Conservation (phyloP, 2,797 vertebrate genomes). For the Amblyraja radiata region DNA sequence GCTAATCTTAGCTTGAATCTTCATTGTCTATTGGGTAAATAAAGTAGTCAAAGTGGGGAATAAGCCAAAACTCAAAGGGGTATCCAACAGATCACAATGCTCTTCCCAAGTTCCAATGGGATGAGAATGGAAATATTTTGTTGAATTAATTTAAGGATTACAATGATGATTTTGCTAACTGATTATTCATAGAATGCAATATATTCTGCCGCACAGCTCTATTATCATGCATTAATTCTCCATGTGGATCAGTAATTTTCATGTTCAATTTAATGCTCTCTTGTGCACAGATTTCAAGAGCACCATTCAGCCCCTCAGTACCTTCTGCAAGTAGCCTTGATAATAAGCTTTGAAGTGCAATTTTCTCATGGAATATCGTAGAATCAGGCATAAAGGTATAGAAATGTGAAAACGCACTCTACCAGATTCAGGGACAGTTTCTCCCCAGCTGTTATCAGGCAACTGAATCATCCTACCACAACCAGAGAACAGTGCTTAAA, state of each 20-base stretch:
- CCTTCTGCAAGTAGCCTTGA: not conserved
- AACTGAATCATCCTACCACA: too few species aligned
- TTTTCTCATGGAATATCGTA: too few species aligned
- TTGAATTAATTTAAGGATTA: not conserved
- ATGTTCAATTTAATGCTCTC: not conserved
- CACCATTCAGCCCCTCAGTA: not conserved
- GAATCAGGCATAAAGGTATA: too few species aligned
- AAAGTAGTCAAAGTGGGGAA: too few species aligned
- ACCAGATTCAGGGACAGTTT: too few species aligned
- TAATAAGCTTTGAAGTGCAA: not conserved
- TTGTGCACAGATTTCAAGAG: not conserved
- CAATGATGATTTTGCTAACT: not conserved
- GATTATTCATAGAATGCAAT: not conserved
- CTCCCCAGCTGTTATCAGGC: too few species aligned
- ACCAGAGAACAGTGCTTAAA: too few species aligned
- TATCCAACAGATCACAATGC: not conserved
- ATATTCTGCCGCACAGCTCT: not conserved
- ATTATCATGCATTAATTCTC: not conserved
- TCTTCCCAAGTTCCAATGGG: not conserved
- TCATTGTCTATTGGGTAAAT: not conserved
- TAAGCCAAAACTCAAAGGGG: not conserved
- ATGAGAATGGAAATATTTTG: not conserved
- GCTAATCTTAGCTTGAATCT: not conserved
- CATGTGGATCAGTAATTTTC: not conserved
- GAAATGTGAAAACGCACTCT: too few species aligned